A percentile compares a stretch with the other conserved stretches of the same genome.
phyloP scores from a whole-genome alignment of 2,797 vertebrate genomes.

The Neosalanx taihuensis region DNA sequence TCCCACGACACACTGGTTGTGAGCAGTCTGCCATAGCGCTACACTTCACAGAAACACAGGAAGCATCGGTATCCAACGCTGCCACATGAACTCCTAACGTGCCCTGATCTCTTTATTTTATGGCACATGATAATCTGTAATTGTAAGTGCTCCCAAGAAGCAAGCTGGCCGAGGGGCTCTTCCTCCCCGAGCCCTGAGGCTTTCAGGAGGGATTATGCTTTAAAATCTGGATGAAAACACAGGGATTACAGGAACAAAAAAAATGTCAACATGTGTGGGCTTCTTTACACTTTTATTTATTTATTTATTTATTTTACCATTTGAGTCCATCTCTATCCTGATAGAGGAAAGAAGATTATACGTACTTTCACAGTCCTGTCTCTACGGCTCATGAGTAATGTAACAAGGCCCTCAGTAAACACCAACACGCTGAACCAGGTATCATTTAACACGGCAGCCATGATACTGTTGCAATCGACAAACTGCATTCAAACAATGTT shows the following conservation, averaged over 20 bases:
- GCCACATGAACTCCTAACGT: conserved; percentile 17
- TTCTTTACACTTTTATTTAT: conserved; percentile 40
- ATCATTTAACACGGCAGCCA: no score
- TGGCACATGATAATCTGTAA: conserved; percentile 44
- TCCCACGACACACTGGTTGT: neutral
- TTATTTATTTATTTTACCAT: conserved; percentile 13
- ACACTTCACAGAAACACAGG: neutral
- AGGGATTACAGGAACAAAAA: conserved; percentile 48
- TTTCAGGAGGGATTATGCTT: conserved; percentile 48
- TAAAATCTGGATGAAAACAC: conserved; percentile 56
- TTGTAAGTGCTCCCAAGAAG: conserved; percentile 32
- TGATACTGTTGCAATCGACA: no score
- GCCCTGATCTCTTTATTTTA: conserved; percentile 38
- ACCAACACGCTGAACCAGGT: no score
- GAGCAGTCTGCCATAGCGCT: neutral
- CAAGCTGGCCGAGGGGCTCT: conserved; percentile 18
- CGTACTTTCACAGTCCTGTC: neutral
- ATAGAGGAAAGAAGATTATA: conserved; percentile 12
- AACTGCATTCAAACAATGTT: no score
- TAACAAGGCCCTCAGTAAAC: neutral
- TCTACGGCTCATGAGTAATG: neutral
- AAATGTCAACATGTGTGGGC: conserved; percentile 48
- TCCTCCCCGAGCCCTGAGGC: conserved; percentile 23
- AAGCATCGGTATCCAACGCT: neutral
- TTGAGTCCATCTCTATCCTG: conserved; percentile 6